Conservation (phyloP, 2,888 invertebrate species). For the Noctuana brunneofusca region DNA sequence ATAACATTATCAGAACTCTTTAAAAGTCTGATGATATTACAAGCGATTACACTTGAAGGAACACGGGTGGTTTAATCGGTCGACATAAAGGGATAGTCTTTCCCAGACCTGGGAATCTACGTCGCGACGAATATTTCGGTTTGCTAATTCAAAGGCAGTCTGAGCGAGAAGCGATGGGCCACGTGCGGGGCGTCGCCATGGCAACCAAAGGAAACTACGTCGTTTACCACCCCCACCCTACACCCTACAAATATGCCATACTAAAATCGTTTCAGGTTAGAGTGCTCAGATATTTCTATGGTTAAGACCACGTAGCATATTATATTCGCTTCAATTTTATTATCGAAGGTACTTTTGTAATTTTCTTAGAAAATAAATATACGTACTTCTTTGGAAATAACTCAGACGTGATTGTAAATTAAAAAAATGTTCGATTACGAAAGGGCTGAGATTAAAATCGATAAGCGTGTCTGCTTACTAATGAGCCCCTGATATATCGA, state of each 20-base stretch:
- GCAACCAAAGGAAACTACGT: conserved; percentile 76
- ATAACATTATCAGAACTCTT: conserved; percentile 30
- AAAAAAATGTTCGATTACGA: neutral
- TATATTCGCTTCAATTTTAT: no score
- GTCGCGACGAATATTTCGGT: conserved; percentile 46
- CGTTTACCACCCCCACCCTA: conserved; percentile 58
- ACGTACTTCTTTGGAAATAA: no score
- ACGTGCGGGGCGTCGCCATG: conserved; percentile 76
- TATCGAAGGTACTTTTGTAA: neutral
- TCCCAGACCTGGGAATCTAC: conserved; percentile 48
- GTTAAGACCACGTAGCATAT: neutral
- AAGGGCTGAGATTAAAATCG: conserved; percentile 1
- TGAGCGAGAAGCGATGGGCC: conserved; percentile 54
- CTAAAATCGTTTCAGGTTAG: conserved; percentile 24
- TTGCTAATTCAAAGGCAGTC: conserved; percentile 62
- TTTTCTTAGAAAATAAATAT: neutral
- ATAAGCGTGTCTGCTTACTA: conserved; percentile 15
- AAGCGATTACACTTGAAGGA: conserved; percentile 55
- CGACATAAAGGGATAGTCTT: conserved; percentile 55
- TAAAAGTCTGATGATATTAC: conserved; percentile 44
- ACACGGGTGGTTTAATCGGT: conserved; percentile 53
- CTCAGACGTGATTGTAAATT: no score
- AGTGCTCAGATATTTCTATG: no score
- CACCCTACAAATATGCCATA: conserved; percentile 22
- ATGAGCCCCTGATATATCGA: conserved; percentile 9